Base-by-base conservation (phyloP, 2,113 vertebrate species). In the Rattus rattus region DNA sequence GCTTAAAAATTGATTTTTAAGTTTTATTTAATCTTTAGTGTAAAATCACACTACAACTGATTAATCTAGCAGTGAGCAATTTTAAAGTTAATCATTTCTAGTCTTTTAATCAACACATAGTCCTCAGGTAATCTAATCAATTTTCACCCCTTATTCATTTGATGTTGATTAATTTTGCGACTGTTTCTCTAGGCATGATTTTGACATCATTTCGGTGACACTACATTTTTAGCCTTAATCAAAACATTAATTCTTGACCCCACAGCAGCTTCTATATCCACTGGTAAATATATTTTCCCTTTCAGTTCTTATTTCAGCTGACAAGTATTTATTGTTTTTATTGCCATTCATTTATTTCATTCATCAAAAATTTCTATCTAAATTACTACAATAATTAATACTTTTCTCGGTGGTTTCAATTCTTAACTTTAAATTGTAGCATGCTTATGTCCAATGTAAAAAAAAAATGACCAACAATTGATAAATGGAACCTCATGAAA, bases 71-170 rank as follows among this genome's bases (percentile, higher is more conserved):
- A 3, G 8, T 36, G 24, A 56, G 33, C 3, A 26, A 17, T 63
- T 90, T 81, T 85, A 56, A 70, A 94, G 28, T 54, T 86, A 95
- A 43, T 96, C 6, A 67, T 75, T 85, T 26, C 14, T 70, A 43
- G n/a, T 1, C 72, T 88, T 69, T 88, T 14, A 91, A 88, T 87
- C 65, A 92, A 56, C 36, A 61, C 28, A 69, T 22, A 75, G 5
- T 88, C 26, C 4, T 17, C 43, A 73, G 56, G 22, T 75, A 43
- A 80, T 52, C 2, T 47, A 26, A 67, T 85, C 70, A 52, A 88
- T 79, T 90, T 6, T 49, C 11, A 30, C 59, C 87, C 28, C 39
- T 89, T 93, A 85, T 17, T 63, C 43, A 87, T 77, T 81, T 83
- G 70, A 36, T 84, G 22, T 63, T 88, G 36, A 63, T 54, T 93